These are phyloP conservation scores for Synanthedon formicaeformis DNA, from an alignment of 2,888 invertebrate genomes.

Conservation along the genomic window DNA sequence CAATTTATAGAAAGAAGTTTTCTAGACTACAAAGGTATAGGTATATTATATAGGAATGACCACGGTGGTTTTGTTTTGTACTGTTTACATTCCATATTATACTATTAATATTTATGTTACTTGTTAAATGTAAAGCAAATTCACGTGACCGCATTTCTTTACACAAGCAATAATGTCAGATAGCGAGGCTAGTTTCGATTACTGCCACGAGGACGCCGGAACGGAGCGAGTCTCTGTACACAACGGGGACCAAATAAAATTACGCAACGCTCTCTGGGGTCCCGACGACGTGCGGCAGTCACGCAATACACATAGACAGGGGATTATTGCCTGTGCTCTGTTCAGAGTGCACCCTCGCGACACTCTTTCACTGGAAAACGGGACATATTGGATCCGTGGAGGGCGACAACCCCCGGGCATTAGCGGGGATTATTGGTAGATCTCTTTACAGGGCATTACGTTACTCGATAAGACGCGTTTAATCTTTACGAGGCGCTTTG, in stretches of 20 bases:
- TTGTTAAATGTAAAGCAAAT: not conserved
- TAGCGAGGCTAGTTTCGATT: slow-evolving; percentile 22
- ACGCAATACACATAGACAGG: slow-evolving; percentile 26
- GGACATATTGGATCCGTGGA: slow-evolving; percentile 34
- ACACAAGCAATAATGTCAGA: slow-evolving; percentile 8
- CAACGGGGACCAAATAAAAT: slow-evolving; percentile 34
- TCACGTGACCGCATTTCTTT: slow-evolving; percentile 1
- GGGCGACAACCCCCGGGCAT: slow-evolving; percentile 48
- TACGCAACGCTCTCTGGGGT: slow-evolving; percentile 41
- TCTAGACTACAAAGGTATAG: too few relatives aligned
- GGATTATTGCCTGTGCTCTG: slow-evolving; percentile 58
- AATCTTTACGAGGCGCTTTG: slow-evolving; percentile 43
- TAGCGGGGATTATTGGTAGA: slow-evolving; percentile 55
- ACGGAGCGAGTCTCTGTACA: slow-evolving; percentile 20
- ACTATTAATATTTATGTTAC: too few relatives aligned
- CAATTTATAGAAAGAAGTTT: too few relatives aligned
- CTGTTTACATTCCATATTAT: too few relatives aligned
- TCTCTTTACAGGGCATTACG: slow-evolving; percentile 52
- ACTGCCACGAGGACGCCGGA: slow-evolving; percentile 24
- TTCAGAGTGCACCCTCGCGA: slow-evolving; percentile 51
- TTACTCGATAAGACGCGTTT: slow-evolving; percentile 46
- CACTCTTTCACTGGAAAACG: slow-evolving; percentile 20
- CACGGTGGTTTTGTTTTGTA: too few relatives aligned
- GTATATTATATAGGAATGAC: too few relatives aligned
- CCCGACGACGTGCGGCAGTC: slow-evolving; percentile 42